Percentiles rank a stretch among this genome's conserved stretches.
phyloP scores from a whole-genome alignment of 2,113 vertebrate genomes.

The Odontesthes bonariensis region DNA sequence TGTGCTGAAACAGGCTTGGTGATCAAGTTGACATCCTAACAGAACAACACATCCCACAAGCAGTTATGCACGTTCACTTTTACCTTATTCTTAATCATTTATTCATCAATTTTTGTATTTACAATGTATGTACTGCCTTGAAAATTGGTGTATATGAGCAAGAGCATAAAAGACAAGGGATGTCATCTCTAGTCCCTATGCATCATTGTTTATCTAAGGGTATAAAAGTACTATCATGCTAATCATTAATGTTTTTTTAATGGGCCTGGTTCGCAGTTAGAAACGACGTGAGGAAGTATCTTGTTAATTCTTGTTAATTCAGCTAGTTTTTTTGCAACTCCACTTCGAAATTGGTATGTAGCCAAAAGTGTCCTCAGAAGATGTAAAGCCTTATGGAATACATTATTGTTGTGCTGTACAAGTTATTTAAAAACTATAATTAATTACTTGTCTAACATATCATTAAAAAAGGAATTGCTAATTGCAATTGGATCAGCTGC shows the following conservation, averaged over 20 bases:
- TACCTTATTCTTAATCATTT: not conserved
- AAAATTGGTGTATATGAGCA: conserved; percentile 33
- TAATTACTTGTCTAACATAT: not conserved
- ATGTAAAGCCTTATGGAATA: not conserved
- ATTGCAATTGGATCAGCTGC: too few species aligned
- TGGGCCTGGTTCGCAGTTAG: too few species aligned
- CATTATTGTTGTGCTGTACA: not conserved
- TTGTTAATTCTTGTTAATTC: conserved; percentile 19
- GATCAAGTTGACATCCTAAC: conserved; percentile 29
- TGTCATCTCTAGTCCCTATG: not conserved
- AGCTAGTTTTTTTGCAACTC: not conserved
- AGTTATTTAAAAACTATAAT: not conserved
- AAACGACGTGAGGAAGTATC: not conserved
- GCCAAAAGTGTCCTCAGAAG: not conserved
- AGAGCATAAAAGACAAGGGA: conserved; percentile 37
- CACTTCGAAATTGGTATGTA: not conserved
- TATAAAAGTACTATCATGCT: too few species aligned
- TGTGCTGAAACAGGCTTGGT: conserved; percentile 27
- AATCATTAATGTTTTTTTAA: too few species aligned
- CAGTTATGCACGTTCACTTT: conserved; percentile 7
- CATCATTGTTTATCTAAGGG: too few species aligned
- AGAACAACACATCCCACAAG: conserved; percentile 29
- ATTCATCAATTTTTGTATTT: not conserved
- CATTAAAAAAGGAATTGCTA: too few species aligned
- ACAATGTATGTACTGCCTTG: conserved; percentile 6